Base-by-base conservation (phyloP, 2,797 vertebrate genomes). In the Ara ararauna region DNA sequence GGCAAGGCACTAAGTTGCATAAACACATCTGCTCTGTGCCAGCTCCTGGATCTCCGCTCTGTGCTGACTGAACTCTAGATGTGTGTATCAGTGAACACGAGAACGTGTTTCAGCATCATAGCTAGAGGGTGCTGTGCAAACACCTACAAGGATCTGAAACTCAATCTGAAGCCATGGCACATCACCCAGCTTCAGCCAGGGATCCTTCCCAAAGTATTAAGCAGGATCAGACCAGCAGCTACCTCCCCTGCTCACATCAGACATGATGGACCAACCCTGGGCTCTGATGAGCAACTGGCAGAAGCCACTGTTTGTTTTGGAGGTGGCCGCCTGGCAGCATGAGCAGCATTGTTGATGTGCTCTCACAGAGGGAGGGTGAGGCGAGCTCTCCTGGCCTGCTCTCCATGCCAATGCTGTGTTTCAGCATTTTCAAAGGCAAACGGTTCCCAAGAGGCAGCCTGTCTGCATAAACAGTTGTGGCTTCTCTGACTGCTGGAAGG, bases 101-200 rank as follows among this genome's bases (percentile, higher is more conserved):
- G 11, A 42, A 51, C 0, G 1, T 14, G 12, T 18, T 60, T 12
- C 54, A 47, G 75, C 44, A 13, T 30, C 48, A 51, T 10, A 70
- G 85, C 76, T 74, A 82, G 76, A 82, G 81, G 81, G 76, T 78
- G 93, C 86, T 92, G 56, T 21, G 68, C 50, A 73, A 83, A 83
- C 73, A 61, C 62, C 56, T 12, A 30, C 16, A 15, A 15, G 40
- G 14, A 34, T 12, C 66, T 5, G 42, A 50, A 34, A 24, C 47
- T 23, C 65, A 27, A 50, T 50, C 24, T 16, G 26, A 50, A 76
- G 61, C 54, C 42, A 9, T 8, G 44, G 65, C 65, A 29, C 64
- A 16, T 85, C 42, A 40, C 29, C 1, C 1, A 29, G 45, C 48
- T 32, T 20, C 56, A 51, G 56, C 75, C 74, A 32, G 50, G 45